Percentiles rank a stretch among this genome's conserved stretches.
phyloP scores from a whole-genome alignment of 2,113 vertebrate genomes.

The Peromyscus californicus region DNA sequence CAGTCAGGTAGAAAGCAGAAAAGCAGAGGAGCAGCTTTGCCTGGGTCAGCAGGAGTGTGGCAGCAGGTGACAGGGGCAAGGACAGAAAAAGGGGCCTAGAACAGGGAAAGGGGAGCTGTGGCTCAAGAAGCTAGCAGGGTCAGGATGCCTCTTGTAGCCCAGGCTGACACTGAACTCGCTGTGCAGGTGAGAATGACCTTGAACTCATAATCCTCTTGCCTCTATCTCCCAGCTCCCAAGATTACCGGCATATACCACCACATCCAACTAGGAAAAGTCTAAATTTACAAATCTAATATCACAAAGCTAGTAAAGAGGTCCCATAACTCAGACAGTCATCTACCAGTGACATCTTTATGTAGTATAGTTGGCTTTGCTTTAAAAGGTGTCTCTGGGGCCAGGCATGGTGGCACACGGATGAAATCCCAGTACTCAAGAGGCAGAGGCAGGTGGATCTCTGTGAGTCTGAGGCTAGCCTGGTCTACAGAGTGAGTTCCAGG shows the following conservation, averaged over 20 bases:
- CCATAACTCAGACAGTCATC: not conserved
- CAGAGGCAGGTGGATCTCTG: not conserved
- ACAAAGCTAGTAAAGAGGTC: not conserved
- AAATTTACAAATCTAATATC: not conserved
- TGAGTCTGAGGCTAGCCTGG: not conserved
- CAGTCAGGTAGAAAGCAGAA: not conserved
- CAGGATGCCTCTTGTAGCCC: not conserved
- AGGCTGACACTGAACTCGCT: not conserved
- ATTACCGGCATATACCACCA: not conserved
- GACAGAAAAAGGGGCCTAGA: not conserved
- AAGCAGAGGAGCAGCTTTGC: not conserved
- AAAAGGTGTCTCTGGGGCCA: not conserved
- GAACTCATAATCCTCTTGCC: not conserved
- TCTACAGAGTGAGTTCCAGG: not conserved
- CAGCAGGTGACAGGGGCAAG: not conserved
- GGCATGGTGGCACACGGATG: not conserved
- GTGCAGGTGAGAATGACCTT: not conserved
- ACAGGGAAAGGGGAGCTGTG: not conserved
- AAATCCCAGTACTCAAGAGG: not conserved
- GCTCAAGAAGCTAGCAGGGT: not conserved
- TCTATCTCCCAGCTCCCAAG: not conserved
- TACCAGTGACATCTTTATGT: not conserved
- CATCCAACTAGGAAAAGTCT: not conserved
- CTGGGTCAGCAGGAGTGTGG: not conserved
- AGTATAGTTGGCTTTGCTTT: not conserved